These are phyloP conservation scores for Gymnogyps californianus DNA, from an alignment of 2,113 vertebrate genomes.

Conservation along the genomic window DNA sequence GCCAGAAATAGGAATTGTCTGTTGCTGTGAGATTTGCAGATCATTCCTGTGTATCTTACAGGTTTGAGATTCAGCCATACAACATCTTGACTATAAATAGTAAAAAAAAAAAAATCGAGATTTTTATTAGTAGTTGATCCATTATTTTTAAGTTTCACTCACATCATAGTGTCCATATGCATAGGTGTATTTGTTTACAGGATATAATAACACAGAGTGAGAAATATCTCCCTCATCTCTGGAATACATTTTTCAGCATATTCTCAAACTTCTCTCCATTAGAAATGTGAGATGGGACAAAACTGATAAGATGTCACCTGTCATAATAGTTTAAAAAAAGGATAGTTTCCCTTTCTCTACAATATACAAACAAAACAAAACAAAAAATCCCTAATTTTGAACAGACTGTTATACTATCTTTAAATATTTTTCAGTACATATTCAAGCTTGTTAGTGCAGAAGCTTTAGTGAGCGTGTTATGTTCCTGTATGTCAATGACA, in stretches of 20 bases:
- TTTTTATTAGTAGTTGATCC: background rate
- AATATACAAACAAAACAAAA: background rate
- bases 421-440: conserved; percentile 1
- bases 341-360: background rate
- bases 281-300: background rate
- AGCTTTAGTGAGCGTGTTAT: background rate
- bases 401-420: background rate
- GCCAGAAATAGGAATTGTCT: background rate
- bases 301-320: background rate
- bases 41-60: background rate
- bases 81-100: background rate
- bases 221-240: background rate
- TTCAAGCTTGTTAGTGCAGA: background rate
- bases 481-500: background rate
- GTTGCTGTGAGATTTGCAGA: background rate
- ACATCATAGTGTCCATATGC: background rate
- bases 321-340: background rate
- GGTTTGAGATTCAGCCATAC: background rate
- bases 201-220: background rate
- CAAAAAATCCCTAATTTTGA: background rate
- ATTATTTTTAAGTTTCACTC: background rate
- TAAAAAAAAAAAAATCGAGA: background rate
- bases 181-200: background rate
- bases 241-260: background rate
- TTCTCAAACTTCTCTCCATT: background rate